Conservation (phyloP, 2,113 vertebrate species). For the Corydoras sp. region DNA sequence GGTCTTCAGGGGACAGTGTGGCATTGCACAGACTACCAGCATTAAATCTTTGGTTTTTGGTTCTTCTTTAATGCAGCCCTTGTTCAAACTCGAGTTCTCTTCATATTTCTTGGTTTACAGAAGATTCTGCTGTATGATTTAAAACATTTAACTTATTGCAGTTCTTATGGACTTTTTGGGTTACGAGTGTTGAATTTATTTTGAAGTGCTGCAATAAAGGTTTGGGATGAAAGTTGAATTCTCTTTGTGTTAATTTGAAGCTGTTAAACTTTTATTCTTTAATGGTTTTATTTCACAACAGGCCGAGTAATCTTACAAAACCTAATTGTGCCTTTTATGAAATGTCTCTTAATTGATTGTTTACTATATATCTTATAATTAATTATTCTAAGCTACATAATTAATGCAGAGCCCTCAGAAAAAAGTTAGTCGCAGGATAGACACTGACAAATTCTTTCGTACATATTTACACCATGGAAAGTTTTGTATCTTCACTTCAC, state of each 20-base stretch:
- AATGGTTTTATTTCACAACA: too few species aligned
- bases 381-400: too few species aligned
- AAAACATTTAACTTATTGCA: constrained; percentile 55
- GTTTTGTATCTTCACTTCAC: too few species aligned
- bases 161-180: constrained; percentile 39
- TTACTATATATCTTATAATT: too few species aligned
- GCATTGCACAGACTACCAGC: constrained; percentile 33
- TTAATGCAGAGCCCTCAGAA: too few species aligned
- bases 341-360: too few species aligned
- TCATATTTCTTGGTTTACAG: constrained; percentile 44
- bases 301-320: too few species aligned
- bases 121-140: constrained; percentile 40
- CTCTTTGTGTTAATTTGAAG: not conserved
- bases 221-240: constrained; percentile 54
- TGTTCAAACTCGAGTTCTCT: constrained; percentile 28
- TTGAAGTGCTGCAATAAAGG: constrained; percentile 63
- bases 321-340: too few species aligned
- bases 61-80: constrained; percentile 18
- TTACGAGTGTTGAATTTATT: constrained; percentile 54
- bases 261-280: too few species aligned
- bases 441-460: too few species aligned
- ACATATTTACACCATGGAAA: too few species aligned
- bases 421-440: too few species aligned
- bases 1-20: constrained; percentile 28
- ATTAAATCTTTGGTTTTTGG: constrained; percentile 29